Percentiles rank a stretch among this genome's conserved stretches.
Evolutionary conservation across 2,797 vertebrate genomes (phyloP).

Genomic region (Bucorvus abyssinicus): DNA sequence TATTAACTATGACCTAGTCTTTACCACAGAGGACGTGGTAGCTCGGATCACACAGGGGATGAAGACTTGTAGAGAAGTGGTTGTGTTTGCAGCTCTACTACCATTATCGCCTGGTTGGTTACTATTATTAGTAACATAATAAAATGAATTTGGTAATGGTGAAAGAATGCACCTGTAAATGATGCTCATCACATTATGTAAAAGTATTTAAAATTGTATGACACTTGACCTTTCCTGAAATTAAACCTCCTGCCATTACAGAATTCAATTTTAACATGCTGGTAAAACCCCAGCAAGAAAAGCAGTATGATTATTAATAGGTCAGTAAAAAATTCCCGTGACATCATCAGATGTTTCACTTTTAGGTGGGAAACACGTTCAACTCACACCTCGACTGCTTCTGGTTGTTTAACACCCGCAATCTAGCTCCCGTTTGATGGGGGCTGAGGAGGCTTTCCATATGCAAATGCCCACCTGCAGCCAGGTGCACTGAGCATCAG

Average conservation of each 20-base stretch:
- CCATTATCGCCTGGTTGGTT: not conserved
- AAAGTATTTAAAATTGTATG: not conserved
- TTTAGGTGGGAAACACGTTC: not conserved
- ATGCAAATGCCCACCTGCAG: not conserved
- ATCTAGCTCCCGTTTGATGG: not conserved
- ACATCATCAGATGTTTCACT: not conserved
- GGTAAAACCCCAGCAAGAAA: not conserved
- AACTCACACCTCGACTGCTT: not conserved
- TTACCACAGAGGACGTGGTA: not conserved
- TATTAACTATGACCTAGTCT: not conserved
- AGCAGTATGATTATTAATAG: not conserved
- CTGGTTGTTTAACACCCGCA: not conserved
- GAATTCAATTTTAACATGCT: not conserved
- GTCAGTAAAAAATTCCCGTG: not conserved
- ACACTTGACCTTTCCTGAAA: not conserved
- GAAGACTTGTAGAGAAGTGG: not conserved
- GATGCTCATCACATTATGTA: not conserved
- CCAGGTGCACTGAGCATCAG: fast-evolving
- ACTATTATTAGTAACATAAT: not conserved
- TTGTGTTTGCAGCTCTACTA: not conserved
- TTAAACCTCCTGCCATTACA: not conserved
- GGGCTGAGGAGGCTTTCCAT: not conserved
- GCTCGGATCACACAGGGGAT: not conserved
- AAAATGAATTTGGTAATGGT: not conserved
- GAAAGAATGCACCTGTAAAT: not conserved